Base-by-base conservation (phyloP, 2,113 vertebrate species). In the Nibea coibor region DNA sequence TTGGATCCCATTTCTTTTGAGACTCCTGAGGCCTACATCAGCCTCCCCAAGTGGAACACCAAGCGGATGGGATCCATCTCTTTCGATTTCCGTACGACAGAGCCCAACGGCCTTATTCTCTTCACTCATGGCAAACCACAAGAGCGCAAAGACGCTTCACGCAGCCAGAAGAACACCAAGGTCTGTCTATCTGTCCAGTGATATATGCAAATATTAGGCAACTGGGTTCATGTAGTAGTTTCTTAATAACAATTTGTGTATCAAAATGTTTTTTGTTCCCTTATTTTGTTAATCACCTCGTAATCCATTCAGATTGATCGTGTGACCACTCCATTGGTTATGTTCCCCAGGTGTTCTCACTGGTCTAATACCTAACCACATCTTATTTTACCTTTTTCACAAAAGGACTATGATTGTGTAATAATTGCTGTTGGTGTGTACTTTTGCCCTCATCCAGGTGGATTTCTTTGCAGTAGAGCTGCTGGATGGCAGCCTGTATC, bases 381-480 rank as follows among this genome's bases (percentile, higher is more conserved):
- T 20, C 47, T 24, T n/a, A 4, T 26, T 31, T 54, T 43, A 1
- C 10, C 20, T 45, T 67, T 75, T 75, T 57, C 24, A 31, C 45
- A 31, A 54, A 43, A 26, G 4, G 0, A 42, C 17, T 42, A 51
- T 35, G 0, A 31, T 1, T 50, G 4, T 45, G 20, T 14, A 4
- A 1, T 62, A 28, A 63, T 43, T 5, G 14, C 14, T 61, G 4
- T 22, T 77, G 8, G 45, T 43, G 6, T 76, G 14, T 31, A 67
- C 2, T 66, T 73, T 48, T 75, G 10, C 12, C 50, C 39, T 67
- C 75, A 53, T 75, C 5, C 71, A 94, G 93, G 98, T 99, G 83
- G 98, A 99, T 89, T 99, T 99, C 86, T 99, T 99, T 94, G 98
- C 98, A 0, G 98, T 99, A 58, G 98, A 99, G 74, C 96, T 99